Percentiles rank a stretch among this genome's conserved stretches.
Conservation (phyloP, 2,888 invertebrate genomes). For the Stegana nigrithorax region DNA sequence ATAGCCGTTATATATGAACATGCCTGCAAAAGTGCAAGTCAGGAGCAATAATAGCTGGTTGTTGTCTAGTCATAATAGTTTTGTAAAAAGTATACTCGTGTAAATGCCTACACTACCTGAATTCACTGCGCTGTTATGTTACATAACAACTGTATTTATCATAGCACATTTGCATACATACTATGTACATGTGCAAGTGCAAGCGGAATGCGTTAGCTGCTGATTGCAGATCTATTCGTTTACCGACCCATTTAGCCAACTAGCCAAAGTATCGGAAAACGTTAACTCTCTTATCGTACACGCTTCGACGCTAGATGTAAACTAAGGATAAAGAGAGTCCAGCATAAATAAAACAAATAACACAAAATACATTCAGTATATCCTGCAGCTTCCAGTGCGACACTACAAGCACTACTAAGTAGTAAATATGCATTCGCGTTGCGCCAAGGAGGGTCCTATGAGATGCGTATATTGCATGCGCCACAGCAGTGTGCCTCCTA, state of each 20-base stretch:
- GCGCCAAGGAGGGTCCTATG: no score
- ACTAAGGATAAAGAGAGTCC: no score
- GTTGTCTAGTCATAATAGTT: no score
- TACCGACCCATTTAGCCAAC: neutral
- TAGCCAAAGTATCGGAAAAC: no score
- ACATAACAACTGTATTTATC: no score
- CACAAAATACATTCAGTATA: conserved; percentile 20
- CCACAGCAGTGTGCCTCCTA: no score
- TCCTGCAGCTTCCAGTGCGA: conserved; percentile 41
- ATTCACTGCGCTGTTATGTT: no score
- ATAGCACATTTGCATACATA: no score
- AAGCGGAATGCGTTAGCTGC: neutral
- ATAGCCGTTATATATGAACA: neutral
- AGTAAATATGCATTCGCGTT: neutral
- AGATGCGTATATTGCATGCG: no score
- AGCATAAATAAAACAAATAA: neutral
- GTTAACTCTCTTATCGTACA: no score
- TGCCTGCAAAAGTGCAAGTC: neutral
- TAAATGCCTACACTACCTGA: neutral
- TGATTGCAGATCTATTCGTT: neutral
- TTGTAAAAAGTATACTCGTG: neutral
- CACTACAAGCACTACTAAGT: conserved; percentile 19
- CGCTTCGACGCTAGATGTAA: no score
- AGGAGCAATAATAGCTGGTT: neutral
- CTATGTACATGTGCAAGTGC: neutral